Conservation (phyloP, 2,797 vertebrate species). For the Pangasius larnaudii region DNA sequence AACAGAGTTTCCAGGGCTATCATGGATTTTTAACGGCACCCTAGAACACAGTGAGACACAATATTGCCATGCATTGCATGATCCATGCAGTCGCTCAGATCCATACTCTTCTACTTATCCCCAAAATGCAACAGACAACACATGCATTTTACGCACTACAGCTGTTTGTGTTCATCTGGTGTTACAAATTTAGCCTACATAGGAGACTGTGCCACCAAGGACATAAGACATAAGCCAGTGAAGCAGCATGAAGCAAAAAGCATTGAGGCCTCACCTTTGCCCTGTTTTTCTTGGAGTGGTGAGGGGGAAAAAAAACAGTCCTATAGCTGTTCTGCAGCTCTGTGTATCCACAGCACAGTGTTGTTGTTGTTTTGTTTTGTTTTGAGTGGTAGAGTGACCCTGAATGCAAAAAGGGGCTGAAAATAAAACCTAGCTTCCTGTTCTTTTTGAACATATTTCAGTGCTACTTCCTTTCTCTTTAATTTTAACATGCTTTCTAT, state of each 20-base stretch:
- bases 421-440: background rate
- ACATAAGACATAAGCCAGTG: background rate
- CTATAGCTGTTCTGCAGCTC: background rate
- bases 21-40: background rate
- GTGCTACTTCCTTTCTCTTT: background rate
- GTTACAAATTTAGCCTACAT: background rate
- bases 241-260: background rate
- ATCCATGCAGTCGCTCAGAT: constrained; percentile 10
- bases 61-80: background rate
- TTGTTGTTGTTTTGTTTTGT: background rate
- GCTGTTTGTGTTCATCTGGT: background rate
- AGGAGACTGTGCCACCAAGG: background rate
- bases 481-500: background rate
- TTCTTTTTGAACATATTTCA: background rate
- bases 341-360: background rate
- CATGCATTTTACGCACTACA: background rate
- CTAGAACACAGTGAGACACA: background rate
- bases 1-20: background rate
- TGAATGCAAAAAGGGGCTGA: background rate
- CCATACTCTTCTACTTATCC: background rate
- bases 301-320: background rate
- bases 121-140: background rate
- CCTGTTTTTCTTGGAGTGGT: background rate
- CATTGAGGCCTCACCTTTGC: background rate
- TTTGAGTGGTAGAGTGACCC: background rate